Evolutionary conservation across 2,888 invertebrate genomes (phyloP), one percentile per base, ranked within the genome.

Genomic region (Caenorhabditis japonica): DNA sequence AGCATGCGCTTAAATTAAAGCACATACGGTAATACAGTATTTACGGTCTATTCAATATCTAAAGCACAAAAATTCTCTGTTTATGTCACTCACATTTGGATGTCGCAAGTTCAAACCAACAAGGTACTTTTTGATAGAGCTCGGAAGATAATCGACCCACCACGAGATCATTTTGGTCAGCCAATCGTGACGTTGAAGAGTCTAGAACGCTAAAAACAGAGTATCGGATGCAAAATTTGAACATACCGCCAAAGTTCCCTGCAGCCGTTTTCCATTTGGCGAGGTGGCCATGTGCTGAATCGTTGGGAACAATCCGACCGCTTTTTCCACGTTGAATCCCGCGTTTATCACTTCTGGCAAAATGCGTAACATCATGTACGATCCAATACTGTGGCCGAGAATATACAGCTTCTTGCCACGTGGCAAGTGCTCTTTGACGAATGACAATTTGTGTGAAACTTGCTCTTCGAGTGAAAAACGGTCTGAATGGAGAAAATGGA

Each of bases 361-460:
- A 7, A 81, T 72, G 39, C 81, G 70, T 2, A 82, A 64, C 80
- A 79, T 79, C 79, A 83, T 83, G 55, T 81, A 83, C 2, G 79
- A 75, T 1, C 83, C 85, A 62, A 85, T 85, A 52, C 83, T 83
- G 56, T 85, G 85, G 0, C 85, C 85, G 21, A 85, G 61, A 15
- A 85, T 46, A 34, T 78, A 76, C 15, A 84, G 60, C 23, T 64
- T 41, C 7, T 72, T 62, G 12, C 75, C 79, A 56, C 62, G 68
- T 38, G 81, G 79, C 30, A 85, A 49, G 47, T 77, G 68, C 38
- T 84, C 79, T n/a, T 66, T 53, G 12, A 80, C 75, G 56, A 83
- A 85, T 15, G 83, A 72, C 25, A 81, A 56, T 52, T 82, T 82
- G 64, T 85, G 85, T 12, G 72, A 62, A 4, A 85, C 79, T 71